A percentile compares a stretch with the other conserved stretches of the same genome.
Evolutionary conservation across 2,113 vertebrate species (phyloP).

Genomic region (Indicator maculatus): DNA sequence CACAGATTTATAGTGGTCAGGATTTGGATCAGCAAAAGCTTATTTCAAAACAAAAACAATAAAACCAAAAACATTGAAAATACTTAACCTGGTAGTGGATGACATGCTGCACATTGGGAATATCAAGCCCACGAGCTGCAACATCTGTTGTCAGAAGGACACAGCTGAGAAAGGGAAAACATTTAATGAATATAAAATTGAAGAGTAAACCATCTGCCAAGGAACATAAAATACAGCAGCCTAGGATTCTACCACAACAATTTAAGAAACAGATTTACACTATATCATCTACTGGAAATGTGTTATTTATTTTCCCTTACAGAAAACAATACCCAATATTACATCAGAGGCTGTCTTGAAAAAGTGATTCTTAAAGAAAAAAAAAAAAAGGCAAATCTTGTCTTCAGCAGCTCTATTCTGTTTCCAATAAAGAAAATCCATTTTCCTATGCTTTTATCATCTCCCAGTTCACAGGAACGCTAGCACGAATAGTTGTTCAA

Average conservation of each 20-base stretch:
- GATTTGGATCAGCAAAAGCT: not conserved
- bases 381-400: not conserved
- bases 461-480: not conserved
- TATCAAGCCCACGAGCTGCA: conserved; percentile 94
- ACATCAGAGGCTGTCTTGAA: not conserved
- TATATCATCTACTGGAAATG: not conserved
- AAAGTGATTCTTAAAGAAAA: not conserved
- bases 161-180: conserved; percentile 78
- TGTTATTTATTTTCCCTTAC: not conserved
- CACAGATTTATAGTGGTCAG: not conserved
- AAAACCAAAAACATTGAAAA: not conserved
- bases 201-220: not conserved
- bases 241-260: not conserved
- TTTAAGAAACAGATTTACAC: not conserved
- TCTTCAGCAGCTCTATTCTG: not conserved
- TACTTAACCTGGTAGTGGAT: conserved; percentile 94
- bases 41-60: not conserved
- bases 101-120: conserved; percentile 94
- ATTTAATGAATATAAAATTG: conserved; percentile 29
- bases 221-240: not conserved
- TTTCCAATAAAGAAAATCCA: not conserved
- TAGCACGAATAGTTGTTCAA: not conserved
- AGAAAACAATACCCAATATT: not conserved
- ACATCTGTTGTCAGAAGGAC: conserved; percentile 96
- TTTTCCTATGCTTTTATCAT: not conserved